Evolutionary conservation across 2,113 vertebrate genomes (phyloP), one percentile per base, ranked within the genome.

Genomic region (Psephotus haematonotus): DNA sequence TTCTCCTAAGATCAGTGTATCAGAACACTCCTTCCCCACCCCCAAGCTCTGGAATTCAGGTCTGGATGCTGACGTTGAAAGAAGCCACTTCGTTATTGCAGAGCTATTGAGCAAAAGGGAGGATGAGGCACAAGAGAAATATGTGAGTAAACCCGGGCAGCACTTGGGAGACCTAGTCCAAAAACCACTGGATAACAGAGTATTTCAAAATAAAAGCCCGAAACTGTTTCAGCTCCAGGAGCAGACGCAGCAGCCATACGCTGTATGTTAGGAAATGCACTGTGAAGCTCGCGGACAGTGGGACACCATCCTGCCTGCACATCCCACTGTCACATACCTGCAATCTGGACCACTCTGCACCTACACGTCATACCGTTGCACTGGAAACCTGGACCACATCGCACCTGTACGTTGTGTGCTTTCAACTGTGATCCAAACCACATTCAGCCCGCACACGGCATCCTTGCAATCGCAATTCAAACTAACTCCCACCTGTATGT

Each of bases 21-120:
- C 17, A 0, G 6, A 62, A 62, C 31, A 29, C 62, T 75, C 29
- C 74, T 79, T 81, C 49, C 77, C 92, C 53, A 0, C 86, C 93
- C 69, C 76, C 88, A 41, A 65, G 31, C 81, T 91, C 86, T 87
- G 95, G 96, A 97, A 97, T 93, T 82, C 75, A 82, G 78, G 78
- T 93, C 65, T 1, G 33, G 28, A 44, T 43, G 89, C 50, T 57
- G 88, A 91, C 96, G 91, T 94, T 84, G 92, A 92, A 93, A 96
- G 95, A 93, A 85, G 81, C 46, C 78, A 37, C 83, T 94, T 85
- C 80, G 44, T 68, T 92, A 35, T 37, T 27, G 83, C 74, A 43
- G 62, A 88, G 41, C 50, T 92, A 52, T 50, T 94, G 83, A 92
- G 77, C 46, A 80, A 92, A 94, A 72, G 80, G 82, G 80, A 87